Evolutionary conservation across 1,140 invertebrate species (phyloP).

Genomic region (Cephus cinctus): DNA sequence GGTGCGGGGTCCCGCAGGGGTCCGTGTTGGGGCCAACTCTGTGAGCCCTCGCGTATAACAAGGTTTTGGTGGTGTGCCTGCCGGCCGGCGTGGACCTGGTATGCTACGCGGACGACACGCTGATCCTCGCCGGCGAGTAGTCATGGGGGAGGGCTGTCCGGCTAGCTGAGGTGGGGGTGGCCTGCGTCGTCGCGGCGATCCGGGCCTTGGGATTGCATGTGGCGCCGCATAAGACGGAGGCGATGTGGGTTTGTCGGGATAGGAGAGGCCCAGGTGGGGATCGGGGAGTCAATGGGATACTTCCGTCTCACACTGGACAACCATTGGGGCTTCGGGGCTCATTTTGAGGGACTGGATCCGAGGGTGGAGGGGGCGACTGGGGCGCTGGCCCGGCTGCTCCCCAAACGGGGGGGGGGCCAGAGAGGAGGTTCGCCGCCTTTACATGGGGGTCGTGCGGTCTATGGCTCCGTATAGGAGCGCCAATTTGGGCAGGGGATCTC

Average conservation of each 20-base stretch:
- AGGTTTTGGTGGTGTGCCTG: slow-evolving; percentile 17
- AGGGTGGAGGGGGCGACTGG: neutral
- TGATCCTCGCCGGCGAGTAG: slow-evolving; percentile 1
- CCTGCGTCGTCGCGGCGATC: neutral
- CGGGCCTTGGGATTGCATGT: neutral
- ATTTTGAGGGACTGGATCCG: neutral
- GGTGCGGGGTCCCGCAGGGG: slow-evolving; percentile 23
- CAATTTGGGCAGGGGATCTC: neutral
- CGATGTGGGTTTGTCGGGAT: neutral
- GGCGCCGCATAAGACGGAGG: neutral
- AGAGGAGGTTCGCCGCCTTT: neutral
- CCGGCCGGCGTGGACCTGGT: slow-evolving; percentile 6
- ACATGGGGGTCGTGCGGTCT: too few species aligned
- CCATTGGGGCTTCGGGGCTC: too few species aligned
- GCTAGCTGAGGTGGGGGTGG: neutral
- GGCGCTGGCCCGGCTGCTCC: neutral
- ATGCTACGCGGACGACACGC: slow-evolving; percentile 21
- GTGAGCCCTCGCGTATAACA: slow-evolving; percentile 33
- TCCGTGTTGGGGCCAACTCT: slow-evolving; percentile 31
- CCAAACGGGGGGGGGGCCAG: neutral
- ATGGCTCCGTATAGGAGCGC: neutral
- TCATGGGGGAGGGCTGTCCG: neutral
- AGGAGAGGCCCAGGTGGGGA: neutral
- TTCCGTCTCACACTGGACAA: neutral
- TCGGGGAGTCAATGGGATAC: neutral